Evolutionary conservation across 2,888 invertebrate species (phyloP), one percentile per base, ranked within the genome.

Genomic region (Tridacna gigas): DNA sequence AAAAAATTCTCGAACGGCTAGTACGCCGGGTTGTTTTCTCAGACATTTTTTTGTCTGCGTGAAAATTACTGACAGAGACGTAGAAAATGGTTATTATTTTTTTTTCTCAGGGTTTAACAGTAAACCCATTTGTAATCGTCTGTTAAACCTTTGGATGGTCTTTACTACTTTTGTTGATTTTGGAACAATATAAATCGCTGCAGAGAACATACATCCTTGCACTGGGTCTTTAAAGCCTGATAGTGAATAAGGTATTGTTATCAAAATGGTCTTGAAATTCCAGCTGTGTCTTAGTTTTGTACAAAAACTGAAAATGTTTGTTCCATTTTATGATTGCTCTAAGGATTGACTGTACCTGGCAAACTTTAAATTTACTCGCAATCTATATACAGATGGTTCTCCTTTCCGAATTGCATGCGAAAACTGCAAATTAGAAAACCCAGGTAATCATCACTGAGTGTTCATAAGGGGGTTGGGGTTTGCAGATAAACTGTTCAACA

Each of bases 391-490:
- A 56, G 77, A 51, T 15, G 47, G 73, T 25, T 65, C 15, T 63
- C 80, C 71, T 67, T 77, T 63, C 67, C 37, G 66, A 61, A 56
- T 76, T 60, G 76, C 37, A 74, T 47, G 60, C 69, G 78, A 83
- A 80, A 71, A 3, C 65, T 82, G 87, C 77, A 80, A 87, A 80
- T 73, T 73, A 74, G 84, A 87, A 87, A 84, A 87, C 87, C 84
- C 87, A 84, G 69, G 87, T 80, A 77, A 82, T 75, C 66, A 74
- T n/a, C n/a, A n/a, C n/a, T n/a, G n/a, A n/a, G 65, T 13, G 69
- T 20, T 66, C 76, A 26, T 11, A 11, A 45, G 37, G 67, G 9
- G 67, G 9, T 18, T n/a, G 74, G 37, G 51, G 51, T n/a, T n/a
- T n/a, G n/a, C n/a, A n/a, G n/a, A n/a, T n/a, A n/a, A 51, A 51